Conservation (phyloP, 92 coral and sea anemone species). For the Plumapathes pennacea region DNA sequence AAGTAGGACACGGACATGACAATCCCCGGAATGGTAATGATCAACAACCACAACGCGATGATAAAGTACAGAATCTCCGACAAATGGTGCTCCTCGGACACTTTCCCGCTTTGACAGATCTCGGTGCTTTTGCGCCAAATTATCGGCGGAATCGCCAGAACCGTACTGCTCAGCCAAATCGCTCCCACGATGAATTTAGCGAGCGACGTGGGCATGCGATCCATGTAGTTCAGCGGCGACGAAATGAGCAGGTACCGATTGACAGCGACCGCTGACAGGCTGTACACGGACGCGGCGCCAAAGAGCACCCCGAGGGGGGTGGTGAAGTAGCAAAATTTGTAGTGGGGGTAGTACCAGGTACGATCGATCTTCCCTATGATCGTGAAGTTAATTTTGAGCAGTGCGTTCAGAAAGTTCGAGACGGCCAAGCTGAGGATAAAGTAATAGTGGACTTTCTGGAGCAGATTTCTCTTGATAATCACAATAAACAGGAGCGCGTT, state of each 20-base stretch:
- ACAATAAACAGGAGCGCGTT: slow-evolving; percentile 68
- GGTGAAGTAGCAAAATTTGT: slow-evolving; percentile 83
- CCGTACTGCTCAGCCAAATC: slow-evolving; percentile 75
- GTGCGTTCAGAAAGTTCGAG: slow-evolving; percentile 85
- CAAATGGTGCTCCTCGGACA: slow-evolving; percentile 68
- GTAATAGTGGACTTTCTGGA: slow-evolving; percentile 86
- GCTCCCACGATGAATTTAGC: slow-evolving; percentile 77
- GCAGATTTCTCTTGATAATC: slow-evolving; percentile 65
- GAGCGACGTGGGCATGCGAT: slow-evolving; percentile 80
- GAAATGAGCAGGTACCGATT: slow-evolving; percentile 88
- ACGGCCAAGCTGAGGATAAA: slow-evolving; percentile 83
- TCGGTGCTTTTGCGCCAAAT: slow-evolving; percentile 80
- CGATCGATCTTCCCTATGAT: slow-evolving; percentile 75
- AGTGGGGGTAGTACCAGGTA: slow-evolving; percentile 93
- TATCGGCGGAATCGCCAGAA: slow-evolving; percentile 85
- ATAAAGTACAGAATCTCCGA: slow-evolving; percentile 83
- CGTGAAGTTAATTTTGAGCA: slow-evolving; percentile 81
- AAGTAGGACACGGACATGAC: slow-evolving; percentile 85
- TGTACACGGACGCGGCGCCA: slow-evolving; percentile 93
- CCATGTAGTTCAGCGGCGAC: slow-evolving; percentile 80
- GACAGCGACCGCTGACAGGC: slow-evolving; percentile 89
- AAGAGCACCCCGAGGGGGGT: slow-evolving; percentile 96
- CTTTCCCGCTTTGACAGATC: slow-evolving; percentile 86
- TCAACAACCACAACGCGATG: slow-evolving; percentile 86
- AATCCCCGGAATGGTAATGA: slow-evolving; percentile 73